Evolutionary conservation across 2,113 vertebrate genomes (phyloP).

Genomic region (Actinemys pallida): DNA sequence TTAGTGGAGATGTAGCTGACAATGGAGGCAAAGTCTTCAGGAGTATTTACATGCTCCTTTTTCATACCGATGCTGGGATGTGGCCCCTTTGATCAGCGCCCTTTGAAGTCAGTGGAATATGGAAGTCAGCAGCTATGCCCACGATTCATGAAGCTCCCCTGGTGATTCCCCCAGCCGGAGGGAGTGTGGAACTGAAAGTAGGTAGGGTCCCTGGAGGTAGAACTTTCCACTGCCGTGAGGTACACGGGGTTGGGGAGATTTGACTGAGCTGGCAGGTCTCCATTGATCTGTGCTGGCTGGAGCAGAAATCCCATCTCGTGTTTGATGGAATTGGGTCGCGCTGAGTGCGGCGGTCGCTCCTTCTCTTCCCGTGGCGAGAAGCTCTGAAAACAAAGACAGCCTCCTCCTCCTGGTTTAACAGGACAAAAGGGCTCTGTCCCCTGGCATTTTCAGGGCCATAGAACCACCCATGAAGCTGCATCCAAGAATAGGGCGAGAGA

Average conservation of each 20-base stretch:
- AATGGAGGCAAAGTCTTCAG: rapidly evolving
- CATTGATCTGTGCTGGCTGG: background rate
- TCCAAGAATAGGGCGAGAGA: background rate
- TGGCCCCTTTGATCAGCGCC: background rate
- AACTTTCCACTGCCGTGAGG: rapidly evolving
- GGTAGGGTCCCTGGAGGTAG: rapidly evolving
- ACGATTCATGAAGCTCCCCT: background rate
- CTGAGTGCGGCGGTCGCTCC: background rate
- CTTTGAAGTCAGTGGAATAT: background rate
- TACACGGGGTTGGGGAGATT: background rate
- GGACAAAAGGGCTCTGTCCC: background rate
- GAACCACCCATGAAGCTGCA: rapidly evolving
- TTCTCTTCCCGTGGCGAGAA: background rate
- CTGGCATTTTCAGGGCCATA: rapidly evolving
- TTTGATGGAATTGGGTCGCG: background rate
- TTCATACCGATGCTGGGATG: background rate
- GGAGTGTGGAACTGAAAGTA: rapidly evolving
- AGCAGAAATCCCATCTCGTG: background rate
- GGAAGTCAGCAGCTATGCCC: background rate
- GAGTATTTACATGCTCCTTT: background rate
- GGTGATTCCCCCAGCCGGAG: rapidly evolving
- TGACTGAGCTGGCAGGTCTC: background rate
- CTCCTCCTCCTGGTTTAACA: background rate
- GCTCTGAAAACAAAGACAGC: background rate
- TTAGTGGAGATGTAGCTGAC: rapidly evolving